These are phyloP conservation scores for Drosophila macrospina DNA, from an alignment of 2,888 invertebrate species.

Conservation along the genomic window DNA sequence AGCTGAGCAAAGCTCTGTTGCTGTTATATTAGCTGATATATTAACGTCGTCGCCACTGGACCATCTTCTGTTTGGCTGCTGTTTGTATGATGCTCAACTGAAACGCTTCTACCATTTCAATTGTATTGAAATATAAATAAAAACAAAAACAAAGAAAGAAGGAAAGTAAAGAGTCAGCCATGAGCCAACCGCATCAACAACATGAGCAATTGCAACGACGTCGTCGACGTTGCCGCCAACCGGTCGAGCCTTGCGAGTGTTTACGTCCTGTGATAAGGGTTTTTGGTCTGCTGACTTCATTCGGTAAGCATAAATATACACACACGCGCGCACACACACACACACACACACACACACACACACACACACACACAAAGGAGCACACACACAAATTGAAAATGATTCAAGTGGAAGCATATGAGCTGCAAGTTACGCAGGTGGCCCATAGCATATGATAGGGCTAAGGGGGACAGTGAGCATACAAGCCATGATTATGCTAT, in stretches of 20 bases:
- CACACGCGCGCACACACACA: background rate
- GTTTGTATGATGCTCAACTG: slow-evolving; percentile 11
- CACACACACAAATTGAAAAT: slow-evolving; percentile 15
- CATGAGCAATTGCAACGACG: slow-evolving; percentile 59
- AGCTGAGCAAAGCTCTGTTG: slow-evolving; percentile 35
- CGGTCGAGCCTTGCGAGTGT: slow-evolving; percentile 84
- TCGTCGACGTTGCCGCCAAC: slow-evolving; percentile 82
- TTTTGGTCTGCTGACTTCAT: slow-evolving; percentile 84
- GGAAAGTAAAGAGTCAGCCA: slow-evolving; percentile 20
- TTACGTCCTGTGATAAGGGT: slow-evolving; percentile 84
- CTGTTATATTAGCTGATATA: slow-evolving; percentile 58
- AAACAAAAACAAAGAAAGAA: background rate
- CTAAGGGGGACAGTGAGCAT: slow-evolving; percentile 8
- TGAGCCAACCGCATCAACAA: slow-evolving; percentile 70
- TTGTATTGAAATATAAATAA: slow-evolving; percentile 2
- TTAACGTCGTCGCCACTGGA: slow-evolving; percentile 50
- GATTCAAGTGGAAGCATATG: slow-evolving; percentile 53
- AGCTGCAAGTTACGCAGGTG: slow-evolving; percentile 43
- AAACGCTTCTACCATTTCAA: slow-evolving; percentile 10
- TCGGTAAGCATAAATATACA: slow-evolving; percentile 77
- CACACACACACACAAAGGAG: background rate
- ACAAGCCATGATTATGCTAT: slow-evolving; percentile 32
- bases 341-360: slow-evolving; percentile 1
- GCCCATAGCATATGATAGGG: slow-evolving; percentile 26
- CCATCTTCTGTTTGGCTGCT: slow-evolving; percentile 25